Conservation (phyloP, 2,113 vertebrate species). For the Gymnocephalus cernua region DNA sequence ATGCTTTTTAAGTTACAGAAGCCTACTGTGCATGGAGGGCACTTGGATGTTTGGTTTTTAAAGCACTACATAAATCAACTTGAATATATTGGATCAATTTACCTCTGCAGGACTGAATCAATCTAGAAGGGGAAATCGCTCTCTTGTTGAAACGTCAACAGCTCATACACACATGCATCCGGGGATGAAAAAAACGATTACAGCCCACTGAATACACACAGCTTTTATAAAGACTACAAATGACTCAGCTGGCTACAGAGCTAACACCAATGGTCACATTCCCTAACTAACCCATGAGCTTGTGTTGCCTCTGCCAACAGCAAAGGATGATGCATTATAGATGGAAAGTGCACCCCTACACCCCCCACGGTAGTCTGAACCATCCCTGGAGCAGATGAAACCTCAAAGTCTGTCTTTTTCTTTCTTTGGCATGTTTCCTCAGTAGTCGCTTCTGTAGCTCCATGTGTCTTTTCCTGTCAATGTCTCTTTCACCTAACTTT, state of each 20-base stretch:
- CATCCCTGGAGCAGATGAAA: slow-evolving; percentile 24
- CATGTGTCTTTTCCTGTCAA: background rate
- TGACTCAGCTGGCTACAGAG: slow-evolving; percentile 27
- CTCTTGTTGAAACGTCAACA: background rate
- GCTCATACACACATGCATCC: background rate
- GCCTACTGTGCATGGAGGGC: background rate
- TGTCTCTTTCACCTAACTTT: background rate
- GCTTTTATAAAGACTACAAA: slow-evolving; percentile 6
- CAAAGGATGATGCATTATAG: slow-evolving; percentile 54
- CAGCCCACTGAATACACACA: background rate
- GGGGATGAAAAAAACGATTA: background rate
- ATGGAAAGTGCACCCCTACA: slow-evolving; percentile 36
- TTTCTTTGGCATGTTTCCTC: background rate
- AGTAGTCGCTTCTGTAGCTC: background rate
- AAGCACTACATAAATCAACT: background rate
- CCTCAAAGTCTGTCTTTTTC: background rate
- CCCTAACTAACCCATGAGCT: slow-evolving; percentile 42
- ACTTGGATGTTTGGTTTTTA: no score
- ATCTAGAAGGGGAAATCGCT: background rate
- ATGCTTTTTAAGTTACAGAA: background rate
- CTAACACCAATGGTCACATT: slow-evolving; percentile 6
- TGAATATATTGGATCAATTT: background rate
- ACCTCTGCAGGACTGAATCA: background rate
- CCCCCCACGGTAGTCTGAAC: slow-evolving; percentile 13
- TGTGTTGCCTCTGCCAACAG: slow-evolving; percentile 41